These are phyloP conservation scores for Nipponia nippon DNA, from an alignment of 2,113 vertebrate species.

Conservation along the genomic window DNA sequence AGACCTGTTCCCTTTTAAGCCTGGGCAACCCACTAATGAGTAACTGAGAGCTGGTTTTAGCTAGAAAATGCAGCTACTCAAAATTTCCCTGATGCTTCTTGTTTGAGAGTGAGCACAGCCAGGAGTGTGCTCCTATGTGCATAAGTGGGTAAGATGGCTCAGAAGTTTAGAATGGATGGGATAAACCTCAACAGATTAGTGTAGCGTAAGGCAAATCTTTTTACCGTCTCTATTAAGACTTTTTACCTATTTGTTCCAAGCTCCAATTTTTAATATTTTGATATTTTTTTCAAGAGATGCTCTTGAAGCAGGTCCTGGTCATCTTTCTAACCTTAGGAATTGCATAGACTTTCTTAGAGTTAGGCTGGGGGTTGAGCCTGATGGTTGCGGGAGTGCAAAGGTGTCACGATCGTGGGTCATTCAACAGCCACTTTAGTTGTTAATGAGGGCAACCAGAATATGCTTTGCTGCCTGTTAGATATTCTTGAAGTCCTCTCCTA, in stretches of 20 bases:
- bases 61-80: background rate
- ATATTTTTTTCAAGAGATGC: background rate
- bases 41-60: background rate
- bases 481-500: background rate
- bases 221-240: background rate
- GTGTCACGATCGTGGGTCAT: rapidly evolving
- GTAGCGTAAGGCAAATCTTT: background rate
- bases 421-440: background rate
- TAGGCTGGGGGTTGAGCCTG: background rate
- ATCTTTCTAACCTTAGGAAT: background rate
- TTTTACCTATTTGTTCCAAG: background rate
- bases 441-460: background rate
- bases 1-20: background rate
- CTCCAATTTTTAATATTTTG: background rate
- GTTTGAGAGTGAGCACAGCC: background rate
- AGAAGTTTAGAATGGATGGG: background rate
- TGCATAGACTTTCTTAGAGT: background rate
- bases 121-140: background rate
- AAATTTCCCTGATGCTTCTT: background rate
- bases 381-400: background rate
- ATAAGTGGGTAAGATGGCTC: background rate
- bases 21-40: background rate
- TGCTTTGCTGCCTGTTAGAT: background rate
- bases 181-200: background rate
- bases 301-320: background rate